Base-by-base conservation (phyloP, 2,797 vertebrate species). In the Enteromius viviparus region DNA sequence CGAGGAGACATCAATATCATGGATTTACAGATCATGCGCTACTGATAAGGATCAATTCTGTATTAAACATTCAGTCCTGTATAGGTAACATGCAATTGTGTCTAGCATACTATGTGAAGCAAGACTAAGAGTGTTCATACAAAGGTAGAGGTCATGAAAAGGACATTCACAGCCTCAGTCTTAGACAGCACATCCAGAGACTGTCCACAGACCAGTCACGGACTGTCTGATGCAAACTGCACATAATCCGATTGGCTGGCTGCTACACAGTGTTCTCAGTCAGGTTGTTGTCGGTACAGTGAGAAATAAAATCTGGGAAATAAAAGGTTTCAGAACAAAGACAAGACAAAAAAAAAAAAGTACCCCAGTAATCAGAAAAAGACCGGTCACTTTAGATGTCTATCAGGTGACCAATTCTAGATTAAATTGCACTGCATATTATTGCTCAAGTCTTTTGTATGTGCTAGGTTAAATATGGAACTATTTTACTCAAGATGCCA, bases 1-100 rank as follows among this genome's bases (percentile, higher is more conserved):
- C 0, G 0, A 32, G 37, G 55, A 51, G 29, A 83, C 51, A 60
- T 78, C 82, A 83, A 83, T 78, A 70, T 51, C 53, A 77, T 64
- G 19, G 75, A 78, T 71, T 83, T 64, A 78, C 53, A 78, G 65
- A 83, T 78, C 66, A 83, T 64, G 62, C 15, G 1, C 29, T 62
- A 47, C 74, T 83, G 65, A 83, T 77, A 69, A 51, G 26, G 76
- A 77, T 77, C 64, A 69, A 19, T 58, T 60, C 6, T 21, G 64
- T 70, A 69, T 75, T 60, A 77, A 83, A 60, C 64, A 32, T 77
- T 62, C n/a, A 71, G 53, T 26, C 21, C 51, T 70, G 23, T 83
- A 29, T 76, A 34, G 64, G 66, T 78, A 70, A 47, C 65, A 62
- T 70, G 9, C 47, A 77, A 49, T 70, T 60, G 65, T 62, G 37